Evolutionary conservation across 2,888 invertebrate species (phyloP), one percentile per base, ranked within the genome.

Genomic region (Papilio elwesi): DNA sequence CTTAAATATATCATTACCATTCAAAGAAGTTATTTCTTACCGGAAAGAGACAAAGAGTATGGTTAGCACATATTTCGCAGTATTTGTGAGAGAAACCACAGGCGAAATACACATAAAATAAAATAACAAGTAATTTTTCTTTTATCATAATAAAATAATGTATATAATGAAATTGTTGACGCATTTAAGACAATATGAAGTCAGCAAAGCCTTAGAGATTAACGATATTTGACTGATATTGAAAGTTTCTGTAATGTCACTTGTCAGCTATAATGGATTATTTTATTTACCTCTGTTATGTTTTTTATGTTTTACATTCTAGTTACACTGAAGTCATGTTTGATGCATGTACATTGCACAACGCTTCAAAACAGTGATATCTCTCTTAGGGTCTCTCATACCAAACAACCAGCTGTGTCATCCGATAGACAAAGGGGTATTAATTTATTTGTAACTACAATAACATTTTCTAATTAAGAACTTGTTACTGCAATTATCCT

Each of bases 211-310:
- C 85, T 55, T 67, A 76, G 83, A 79, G 88, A 85, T 81, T 76
- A 55, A 53, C 13, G 43, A 70, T 38, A 71, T 26, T 71, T 74
- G 49, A 74, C 78, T 47, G n/a, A 47, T 36, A 15, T 43, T 64
- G 52, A 63, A 55, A 67, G 78, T 63, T 49, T 64, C 9, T 43
- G 26, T 26, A n/a, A 43, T 38, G 57, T 38, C 55, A 13, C 13
- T 55, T 68, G 68, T 79, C 78, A 78, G 77, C 77, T 85, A 89
- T 84, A 86, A 90, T 91, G 88, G 80, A 76, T 77, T 76, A 75
- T 82, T 85, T 83, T 79, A 71, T 79, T 82, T 82, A 75, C 76
- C 75, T 86, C 88, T 86, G 90, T 92, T 90, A 92, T 92, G 91
- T 87, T 91, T 87, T 87, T 87, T 86, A 78, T 85, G 80, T 86